Evolutionary conservation across 2,113 vertebrate genomes (phyloP).

Genomic region (Campylorhamphus procurvoides): DNA sequence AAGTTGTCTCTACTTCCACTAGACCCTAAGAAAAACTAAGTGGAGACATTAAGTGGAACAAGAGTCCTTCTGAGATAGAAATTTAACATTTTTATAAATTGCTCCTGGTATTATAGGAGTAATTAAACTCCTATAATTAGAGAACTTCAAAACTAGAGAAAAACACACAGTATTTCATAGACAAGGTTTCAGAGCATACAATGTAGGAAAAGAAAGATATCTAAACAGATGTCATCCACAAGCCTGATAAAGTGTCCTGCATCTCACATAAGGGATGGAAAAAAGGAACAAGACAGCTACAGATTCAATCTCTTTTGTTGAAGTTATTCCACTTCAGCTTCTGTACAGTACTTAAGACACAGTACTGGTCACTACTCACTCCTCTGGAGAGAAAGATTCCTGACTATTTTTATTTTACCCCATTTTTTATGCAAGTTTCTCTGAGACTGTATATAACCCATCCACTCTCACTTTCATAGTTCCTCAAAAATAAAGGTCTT

Average conservation of each 20-base stretch:
- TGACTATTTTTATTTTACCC: neutral
- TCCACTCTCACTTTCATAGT: neutral
- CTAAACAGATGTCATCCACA: neutral
- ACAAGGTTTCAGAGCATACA: neutral
- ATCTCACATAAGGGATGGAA: neutral
- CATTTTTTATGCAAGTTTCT: neutral
- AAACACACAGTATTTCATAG: neutral
- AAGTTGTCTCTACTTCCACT: neutral
- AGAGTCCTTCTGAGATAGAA: neutral
- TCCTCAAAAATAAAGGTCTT: neutral
- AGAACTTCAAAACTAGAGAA: neutral
- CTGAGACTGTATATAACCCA: neutral
- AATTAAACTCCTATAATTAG: neutral
- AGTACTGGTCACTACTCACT: neutral
- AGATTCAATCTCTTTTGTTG: neutral
- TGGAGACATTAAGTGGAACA: neutral
- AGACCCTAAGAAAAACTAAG: neutral
- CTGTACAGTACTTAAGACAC: neutral
- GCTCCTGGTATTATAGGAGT: neutral
- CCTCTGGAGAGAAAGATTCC: neutral
- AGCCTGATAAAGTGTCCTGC: neutral
- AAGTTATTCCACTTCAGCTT: neutral
- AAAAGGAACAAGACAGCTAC: neutral
- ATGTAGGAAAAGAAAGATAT: neutral
- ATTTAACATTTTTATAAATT: neutral